Conservation (phyloP, 2,888 invertebrate genomes). For the Standfussiana lucernea region DNA sequence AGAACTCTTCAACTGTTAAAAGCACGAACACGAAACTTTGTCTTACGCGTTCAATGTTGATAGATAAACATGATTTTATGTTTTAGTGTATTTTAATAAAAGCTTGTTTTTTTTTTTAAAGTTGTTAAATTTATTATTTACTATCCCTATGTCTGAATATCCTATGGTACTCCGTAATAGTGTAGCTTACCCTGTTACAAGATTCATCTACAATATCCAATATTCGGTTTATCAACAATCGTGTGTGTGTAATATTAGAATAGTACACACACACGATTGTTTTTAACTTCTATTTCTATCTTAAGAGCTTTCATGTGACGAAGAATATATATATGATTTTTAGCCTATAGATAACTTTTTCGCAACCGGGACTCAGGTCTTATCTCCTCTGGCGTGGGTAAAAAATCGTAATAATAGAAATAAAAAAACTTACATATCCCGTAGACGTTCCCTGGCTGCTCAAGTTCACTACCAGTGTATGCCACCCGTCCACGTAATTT, state of each 20-base stretch:
- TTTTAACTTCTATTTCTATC: background rate
- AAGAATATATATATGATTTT: background rate
- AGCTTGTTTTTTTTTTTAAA: no score
- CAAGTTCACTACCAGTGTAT: conserved; percentile 31
- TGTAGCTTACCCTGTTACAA: background rate
- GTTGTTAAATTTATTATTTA: no score
- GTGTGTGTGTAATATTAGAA: no score
- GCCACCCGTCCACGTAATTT: conserved; percentile 42
- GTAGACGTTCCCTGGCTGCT: conserved; percentile 40
- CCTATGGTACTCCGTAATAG: background rate
- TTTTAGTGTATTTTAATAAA: background rate
- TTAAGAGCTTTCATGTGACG: background rate
- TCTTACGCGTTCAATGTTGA: background rate
- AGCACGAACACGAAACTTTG: no score
- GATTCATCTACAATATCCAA: no score
- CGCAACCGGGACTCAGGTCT: background rate
- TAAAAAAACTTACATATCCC: conserved; percentile 49
- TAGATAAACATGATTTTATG: background rate
- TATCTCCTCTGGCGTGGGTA: background rate
- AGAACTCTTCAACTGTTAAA: background rate
- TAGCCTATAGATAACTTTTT: background rate
- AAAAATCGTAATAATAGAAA: background rate
- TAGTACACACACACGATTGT: background rate
- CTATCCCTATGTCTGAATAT: no score
- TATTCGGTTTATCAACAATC: no score